Percentiles rank a stretch among this genome's conserved stretches.
phyloP scores from a whole-genome alignment of 2,113 vertebrate species.

The Nansenia antarctica region DNA sequence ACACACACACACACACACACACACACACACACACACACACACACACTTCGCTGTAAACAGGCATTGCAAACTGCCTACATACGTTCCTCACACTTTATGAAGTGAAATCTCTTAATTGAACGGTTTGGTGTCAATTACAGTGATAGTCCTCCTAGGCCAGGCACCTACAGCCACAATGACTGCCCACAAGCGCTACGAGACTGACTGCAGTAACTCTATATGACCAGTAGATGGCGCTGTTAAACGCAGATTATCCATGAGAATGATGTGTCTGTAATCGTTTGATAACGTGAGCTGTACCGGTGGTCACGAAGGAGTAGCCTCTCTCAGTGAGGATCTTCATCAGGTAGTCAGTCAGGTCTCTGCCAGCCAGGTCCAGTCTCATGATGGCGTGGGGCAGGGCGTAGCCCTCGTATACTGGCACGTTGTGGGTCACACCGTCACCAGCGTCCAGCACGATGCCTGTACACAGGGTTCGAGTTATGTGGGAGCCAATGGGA shows the following conservation, averaged over 20 bases:
- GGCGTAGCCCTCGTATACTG: constrained; percentile 50
- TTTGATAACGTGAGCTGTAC: too few relatives aligned
- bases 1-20: too few relatives aligned
- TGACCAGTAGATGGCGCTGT: background rate
- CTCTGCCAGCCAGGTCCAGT: constrained; percentile 49
- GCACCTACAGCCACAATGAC: background rate
- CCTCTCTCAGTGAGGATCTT: constrained; percentile 57
- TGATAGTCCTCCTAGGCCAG: background rate
- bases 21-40: too few relatives aligned
- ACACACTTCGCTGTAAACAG: background rate
- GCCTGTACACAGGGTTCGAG: constrained; percentile 18
- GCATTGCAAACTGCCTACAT: too few relatives aligned
- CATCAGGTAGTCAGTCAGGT: constrained; percentile 55
- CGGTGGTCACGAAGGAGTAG: constrained; percentile 53
- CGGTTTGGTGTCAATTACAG: background rate
- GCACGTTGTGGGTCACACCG: constrained; percentile 45
- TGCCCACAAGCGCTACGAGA: background rate
- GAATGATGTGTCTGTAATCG: too few relatives aligned
- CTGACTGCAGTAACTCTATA: background rate
- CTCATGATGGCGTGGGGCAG: constrained; percentile 55
- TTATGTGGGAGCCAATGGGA: too few relatives aligned
- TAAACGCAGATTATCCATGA: background rate
- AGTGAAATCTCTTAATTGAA: too few relatives aligned
- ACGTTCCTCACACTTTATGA: too few relatives aligned
- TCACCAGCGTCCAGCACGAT: constrained; percentile 51